Base-by-base conservation (phyloP, 2,797 vertebrate species). In the Erethizon dorsatum region DNA sequence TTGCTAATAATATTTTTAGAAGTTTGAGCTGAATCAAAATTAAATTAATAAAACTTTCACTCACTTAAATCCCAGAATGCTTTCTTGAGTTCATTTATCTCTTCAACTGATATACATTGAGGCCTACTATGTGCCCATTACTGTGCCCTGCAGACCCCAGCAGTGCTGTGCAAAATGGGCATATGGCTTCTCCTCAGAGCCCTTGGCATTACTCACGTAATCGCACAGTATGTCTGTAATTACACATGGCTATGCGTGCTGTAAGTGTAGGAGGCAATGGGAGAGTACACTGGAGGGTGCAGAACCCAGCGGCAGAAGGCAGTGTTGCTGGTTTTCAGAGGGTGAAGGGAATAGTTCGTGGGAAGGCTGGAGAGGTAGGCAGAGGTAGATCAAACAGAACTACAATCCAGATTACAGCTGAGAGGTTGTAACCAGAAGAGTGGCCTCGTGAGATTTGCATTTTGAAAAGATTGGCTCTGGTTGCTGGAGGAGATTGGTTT, bases 21-120 rank as follows among this genome's bases (percentile, higher is more conserved):
- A 75, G 47, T 82, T n/a, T 50, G 75, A 80, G 2, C 6, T 56
- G 65, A 95, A 56, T 56, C 75, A 63, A 85, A 26, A 31, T 87
- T 87, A 82, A 82, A 63, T 47, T 91, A 56, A 73, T 47, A 94
- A 91, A 87, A 80, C 52, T 22, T 47, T 54, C 24, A 52, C 45
- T 79, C 6, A 14, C 13, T 73, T 79, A 54, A 52, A 69, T 84
- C 71, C 50, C 88, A 88, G 50, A 79, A 52, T 91, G 26, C 45
- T 69, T 61, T 79, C 54, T 61, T 54, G 14, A 83, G 57, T 52
- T 78, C 15, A 52, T 88, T 54, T 45, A 15, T 14, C 37, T 73
- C 56, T 87, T 63, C 17, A 87, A 18, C 63, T 26, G 26, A 33
- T 78, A 18, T 17, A 31, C 75, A 50, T 33, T 78, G 28, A 78